Conservation (phyloP, 1,140 invertebrate species). For the Oppia nitens region DNA sequence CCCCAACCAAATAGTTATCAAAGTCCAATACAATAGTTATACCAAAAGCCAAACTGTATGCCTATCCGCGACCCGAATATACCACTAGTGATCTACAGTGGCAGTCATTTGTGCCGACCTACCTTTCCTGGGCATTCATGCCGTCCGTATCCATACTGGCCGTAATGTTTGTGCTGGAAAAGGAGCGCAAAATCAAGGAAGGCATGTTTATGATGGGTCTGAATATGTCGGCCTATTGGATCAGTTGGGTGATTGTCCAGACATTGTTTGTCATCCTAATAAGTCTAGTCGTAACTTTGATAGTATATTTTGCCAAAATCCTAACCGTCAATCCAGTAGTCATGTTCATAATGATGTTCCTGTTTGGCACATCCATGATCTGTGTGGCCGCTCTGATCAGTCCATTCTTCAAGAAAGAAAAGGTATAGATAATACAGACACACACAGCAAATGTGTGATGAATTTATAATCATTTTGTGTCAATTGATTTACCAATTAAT, state of each 20-base stretch:
- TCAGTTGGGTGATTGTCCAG: slow-evolving; percentile 3
- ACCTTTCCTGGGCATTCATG: background rate
- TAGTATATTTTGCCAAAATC: background rate
- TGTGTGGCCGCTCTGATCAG: background rate
- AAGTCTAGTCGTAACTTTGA: background rate
- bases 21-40: background rate
- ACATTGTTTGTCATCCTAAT: background rate
- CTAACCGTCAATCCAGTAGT: background rate
- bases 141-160: background rate
- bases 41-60: background rate
- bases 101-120: background rate
- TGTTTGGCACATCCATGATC: slow-evolving; percentile 1
- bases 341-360: background rate
- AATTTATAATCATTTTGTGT: too few relatives aligned
- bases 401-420: background rate
- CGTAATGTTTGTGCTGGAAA: slow-evolving; percentile 1
- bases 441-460: too few relatives aligned
- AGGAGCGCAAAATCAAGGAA: slow-evolving; percentile 10
- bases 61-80: background rate
- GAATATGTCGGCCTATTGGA: background rate
- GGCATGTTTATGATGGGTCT: slow-evolving; percentile 6
- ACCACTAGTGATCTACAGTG: background rate
- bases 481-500: too few relatives aligned
- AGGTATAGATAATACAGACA: background rate
- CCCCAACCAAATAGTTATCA: too few relatives aligned